These are phyloP conservation scores for Distichodus sexfasciatus DNA, from an alignment of 2,797 vertebrate genomes.

Conservation along the genomic window DNA sequence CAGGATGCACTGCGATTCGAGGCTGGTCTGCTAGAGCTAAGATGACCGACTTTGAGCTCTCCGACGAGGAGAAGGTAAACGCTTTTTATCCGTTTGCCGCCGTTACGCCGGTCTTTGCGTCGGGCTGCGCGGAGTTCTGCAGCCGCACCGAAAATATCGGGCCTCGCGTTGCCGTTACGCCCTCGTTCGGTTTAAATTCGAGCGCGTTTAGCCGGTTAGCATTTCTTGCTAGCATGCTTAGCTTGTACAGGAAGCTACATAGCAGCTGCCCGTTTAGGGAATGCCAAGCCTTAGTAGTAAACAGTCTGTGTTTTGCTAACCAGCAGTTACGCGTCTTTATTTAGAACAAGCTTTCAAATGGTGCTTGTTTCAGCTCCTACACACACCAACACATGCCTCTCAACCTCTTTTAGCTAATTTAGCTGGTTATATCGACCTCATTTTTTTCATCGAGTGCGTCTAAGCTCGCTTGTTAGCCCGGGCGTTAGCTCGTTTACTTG, in stretches of 20 bases:
- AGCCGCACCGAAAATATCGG: background rate
- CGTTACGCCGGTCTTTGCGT: background rate
- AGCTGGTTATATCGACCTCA: background rate
- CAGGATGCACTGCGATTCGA: constrained; percentile 66
- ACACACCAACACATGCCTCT: too few relatives aligned
- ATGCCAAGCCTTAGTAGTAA: constrained; percentile 40
- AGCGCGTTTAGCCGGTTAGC: constrained; percentile 39
- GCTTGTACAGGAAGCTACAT: constrained; percentile 52
- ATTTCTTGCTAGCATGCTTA: constrained; percentile 48
- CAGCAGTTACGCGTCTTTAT: constrained; percentile 14
- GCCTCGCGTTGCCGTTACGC: too few relatives aligned
- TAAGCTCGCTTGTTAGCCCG: constrained; percentile 18
- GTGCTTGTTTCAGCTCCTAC: background rate
- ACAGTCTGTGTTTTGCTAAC: constrained; percentile 34
- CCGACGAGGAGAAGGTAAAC: constrained; percentile 94
- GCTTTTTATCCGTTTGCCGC: background rate
- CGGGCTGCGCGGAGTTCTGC: background rate
- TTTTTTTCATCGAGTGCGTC: constrained; percentile 2
- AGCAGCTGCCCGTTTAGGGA: constrained; percentile 33
- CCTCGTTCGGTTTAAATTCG: background rate
- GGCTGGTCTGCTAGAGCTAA: constrained; percentile 83
- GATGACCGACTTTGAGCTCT: constrained; percentile 95
- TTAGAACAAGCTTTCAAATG: background rate
- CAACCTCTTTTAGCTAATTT: background rate
- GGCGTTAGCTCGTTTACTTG: constrained; percentile 39